These are phyloP conservation scores for Chaetodon auriga DNA, from an alignment of 2,113 vertebrate species.

Conservation along the genomic window DNA sequence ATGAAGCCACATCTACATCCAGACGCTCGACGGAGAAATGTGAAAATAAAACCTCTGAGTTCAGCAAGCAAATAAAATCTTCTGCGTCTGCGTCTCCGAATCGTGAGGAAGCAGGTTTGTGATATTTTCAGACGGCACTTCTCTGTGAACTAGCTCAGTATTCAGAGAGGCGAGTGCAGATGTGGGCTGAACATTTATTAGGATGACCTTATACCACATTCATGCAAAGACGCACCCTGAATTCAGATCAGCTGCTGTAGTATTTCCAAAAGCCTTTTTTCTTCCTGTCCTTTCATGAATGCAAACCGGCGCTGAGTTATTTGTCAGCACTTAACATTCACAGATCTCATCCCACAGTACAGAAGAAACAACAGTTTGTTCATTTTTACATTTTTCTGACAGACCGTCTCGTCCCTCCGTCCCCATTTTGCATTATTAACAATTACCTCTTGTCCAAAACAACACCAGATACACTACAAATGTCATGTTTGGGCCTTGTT, in stretches of 20 bases:
- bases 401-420: no score
- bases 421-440: no score
- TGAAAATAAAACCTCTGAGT: neutral
- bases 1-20: neutral
- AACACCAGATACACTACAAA: no score
- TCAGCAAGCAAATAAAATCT: neutral
- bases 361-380: no score
- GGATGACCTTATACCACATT: conserved; percentile 43
- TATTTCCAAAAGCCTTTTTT: neutral
- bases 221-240: conserved; percentile 18
- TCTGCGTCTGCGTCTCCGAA: neutral
- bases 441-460: no score
- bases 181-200: conserved; percentile 35
- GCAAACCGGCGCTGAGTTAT: neutral
- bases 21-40: neutral
- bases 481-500: no score
- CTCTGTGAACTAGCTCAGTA: neutral
- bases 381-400: no score
- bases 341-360: neutral
- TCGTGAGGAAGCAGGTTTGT: neutral
- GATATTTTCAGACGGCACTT: conserved; percentile 1
- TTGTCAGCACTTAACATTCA: neutral
- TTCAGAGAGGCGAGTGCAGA: conserved; percentile 15
- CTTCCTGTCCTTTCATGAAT: neutral
- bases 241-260: conserved; percentile 26